Evolutionary conservation across 2,888 invertebrate species (phyloP).

Genomic region (Petrolisthes manimaculis): DNA sequence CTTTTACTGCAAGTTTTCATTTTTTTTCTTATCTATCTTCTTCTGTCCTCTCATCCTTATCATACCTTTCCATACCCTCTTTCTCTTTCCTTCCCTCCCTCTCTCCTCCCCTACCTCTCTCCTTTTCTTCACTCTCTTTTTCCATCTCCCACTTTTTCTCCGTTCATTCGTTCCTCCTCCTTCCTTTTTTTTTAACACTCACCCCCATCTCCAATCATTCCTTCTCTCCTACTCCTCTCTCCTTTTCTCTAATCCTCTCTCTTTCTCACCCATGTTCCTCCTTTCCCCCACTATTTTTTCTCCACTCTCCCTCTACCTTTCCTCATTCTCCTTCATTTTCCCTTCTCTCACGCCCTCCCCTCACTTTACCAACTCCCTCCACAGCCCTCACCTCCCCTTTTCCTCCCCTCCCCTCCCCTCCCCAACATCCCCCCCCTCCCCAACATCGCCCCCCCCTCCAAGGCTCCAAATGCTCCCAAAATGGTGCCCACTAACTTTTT

Average conservation of each 20-base stretch:
- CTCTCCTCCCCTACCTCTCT: neutral
- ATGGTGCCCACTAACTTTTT: neutral
- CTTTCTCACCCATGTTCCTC: neutral
- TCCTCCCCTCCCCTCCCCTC: neutral
- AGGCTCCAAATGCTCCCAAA: neutral
- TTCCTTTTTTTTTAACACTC: neutral
- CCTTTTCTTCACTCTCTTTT: neutral
- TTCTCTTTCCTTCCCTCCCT: neutral
- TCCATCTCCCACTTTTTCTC: neutral
- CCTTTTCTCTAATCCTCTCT: neutral
- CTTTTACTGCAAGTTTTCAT: too few relatives aligned
- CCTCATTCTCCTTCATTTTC: neutral
- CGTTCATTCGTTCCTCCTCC: neutral
- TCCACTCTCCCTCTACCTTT: neutral
- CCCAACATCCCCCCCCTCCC: neutral
- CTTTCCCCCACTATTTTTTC: neutral
- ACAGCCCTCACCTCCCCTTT: neutral
- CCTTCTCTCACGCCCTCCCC: neutral
- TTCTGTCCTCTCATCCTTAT: too few relatives aligned
- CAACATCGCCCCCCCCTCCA: neutral
- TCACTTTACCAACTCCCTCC: neutral
- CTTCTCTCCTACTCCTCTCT: neutral
- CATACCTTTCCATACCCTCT: neutral
- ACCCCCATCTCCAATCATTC: neutral
- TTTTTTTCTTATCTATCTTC: too few relatives aligned